Base-by-base conservation (phyloP, 2,797 vertebrate species). In the Ceryle rudis region DNA sequence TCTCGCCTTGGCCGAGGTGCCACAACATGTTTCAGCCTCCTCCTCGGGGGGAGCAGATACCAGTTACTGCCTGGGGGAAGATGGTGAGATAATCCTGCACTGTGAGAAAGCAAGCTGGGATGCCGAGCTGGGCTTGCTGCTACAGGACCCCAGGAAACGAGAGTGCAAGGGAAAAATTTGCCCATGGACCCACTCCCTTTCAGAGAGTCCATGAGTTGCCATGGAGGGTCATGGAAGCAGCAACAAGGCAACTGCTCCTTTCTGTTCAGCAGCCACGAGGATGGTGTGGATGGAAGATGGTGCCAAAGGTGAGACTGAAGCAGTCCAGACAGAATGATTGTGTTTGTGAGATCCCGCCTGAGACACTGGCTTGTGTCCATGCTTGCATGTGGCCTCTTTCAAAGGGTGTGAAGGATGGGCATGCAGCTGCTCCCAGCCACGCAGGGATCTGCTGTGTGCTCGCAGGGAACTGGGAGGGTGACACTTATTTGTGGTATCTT, bases 71-170 rank as follows among this genome's bases (percentile, higher is more conserved):
- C 94, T 0, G 21, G 23, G 88, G 96, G 67, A 78, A 95, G 93
- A 93, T 61, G 64, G 86, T 95, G 94, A 97, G 95, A 96, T 96
- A 96, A 95, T 93, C 33, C 49, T 28, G 29, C 1, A 2, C 71
- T 85, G 74, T 90, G 93, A 86, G 78, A 94, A 96, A 84, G 94
- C 93, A 92, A 95, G 93, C 83, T 4, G 11, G 64, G 90, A 52
- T 90, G 86, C 37, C 0, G 0, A 55, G 78, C 81, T 95, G 93
- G 91, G 93, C 94, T 66, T 97, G 96, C 96, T 89, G 83, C 88
- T 97, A 92, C 95, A 97, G 39, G 90, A 95, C 91, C 86, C 81
- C 90, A 92, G 94, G 93, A 96, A 94, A 89, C 42, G 33, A 95
- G 82, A 89, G 35, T 1, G 5, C 60, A 79, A 54, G 55, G 77